Conservation (phyloP, 2,888 invertebrate species). For the Mesorhabditis spiculigera region DNA sequence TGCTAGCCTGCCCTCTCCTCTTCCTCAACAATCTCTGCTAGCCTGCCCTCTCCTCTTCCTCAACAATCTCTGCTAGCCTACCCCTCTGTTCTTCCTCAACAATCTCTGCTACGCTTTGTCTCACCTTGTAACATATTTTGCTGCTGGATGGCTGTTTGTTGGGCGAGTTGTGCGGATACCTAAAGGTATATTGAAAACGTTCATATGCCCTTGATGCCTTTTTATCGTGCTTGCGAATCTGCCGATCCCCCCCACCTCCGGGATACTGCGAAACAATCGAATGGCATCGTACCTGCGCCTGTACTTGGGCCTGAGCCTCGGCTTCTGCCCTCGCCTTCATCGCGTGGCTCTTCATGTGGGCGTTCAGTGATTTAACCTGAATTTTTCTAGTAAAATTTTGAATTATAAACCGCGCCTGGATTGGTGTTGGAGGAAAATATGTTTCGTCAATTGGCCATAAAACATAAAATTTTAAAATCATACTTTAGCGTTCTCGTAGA, state of each 20-base stretch:
- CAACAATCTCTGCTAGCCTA: too few species aligned
- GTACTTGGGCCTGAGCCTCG: conserved; percentile 46
- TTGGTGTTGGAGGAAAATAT: too few species aligned
- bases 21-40: too few species aligned
- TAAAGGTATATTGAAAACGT: background rate
- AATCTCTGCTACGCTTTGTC: background rate
- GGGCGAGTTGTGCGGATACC: background rate
- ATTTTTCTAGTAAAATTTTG: too few species aligned
- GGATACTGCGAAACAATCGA: too few species aligned
- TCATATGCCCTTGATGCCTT: background rate
- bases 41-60: too few species aligned
- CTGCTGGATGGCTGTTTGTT: background rate
- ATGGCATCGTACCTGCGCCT: conserved; percentile 13
- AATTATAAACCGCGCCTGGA: too few species aligned
- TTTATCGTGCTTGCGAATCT: background rate
- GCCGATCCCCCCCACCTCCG: background rate
- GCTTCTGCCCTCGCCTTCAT: conserved; percentile 58
- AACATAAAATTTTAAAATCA: too few species aligned
- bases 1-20: too few species aligned
- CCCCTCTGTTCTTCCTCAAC: too few species aligned
- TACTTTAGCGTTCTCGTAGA: too few species aligned
- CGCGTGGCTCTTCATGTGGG: conserved; percentile 96
- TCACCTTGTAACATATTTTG: background rate
- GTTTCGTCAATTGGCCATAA: too few species aligned
- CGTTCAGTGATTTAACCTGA: conserved; percentile 98